These are phyloP conservation scores for Habroteleia sp. DNA, from an alignment of 2,888 invertebrate genomes.

Conservation along the genomic window DNA sequence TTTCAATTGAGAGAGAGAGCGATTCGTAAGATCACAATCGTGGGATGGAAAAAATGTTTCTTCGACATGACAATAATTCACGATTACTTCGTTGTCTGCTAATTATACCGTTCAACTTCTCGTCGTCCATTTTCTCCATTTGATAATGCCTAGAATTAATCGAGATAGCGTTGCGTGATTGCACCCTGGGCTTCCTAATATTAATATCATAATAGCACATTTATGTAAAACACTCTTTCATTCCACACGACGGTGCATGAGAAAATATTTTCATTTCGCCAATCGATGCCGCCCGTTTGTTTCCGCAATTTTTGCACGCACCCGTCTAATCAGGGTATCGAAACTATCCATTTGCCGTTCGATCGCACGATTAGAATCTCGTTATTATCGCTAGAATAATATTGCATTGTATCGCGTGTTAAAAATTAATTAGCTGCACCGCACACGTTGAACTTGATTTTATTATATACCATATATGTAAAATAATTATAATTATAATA, in stretches of 20 bases:
- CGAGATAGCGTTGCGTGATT: conserved; percentile 6
- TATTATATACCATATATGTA: too few species aligned
- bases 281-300: conserved; percentile 4
- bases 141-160: neutral
- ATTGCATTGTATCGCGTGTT: conserved; percentile 4
- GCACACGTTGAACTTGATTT: too few species aligned
- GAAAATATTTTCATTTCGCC: conserved; percentile 5
- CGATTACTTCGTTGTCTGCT: too few species aligned
- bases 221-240: neutral
- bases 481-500: too few species aligned
- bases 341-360: conserved; percentile 14
- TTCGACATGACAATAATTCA: conserved; percentile 26
- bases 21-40: conserved; percentile 19
- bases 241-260: conserved; percentile 9
- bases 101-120: too few species aligned
- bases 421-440: conserved; percentile 6
- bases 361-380: conserved; percentile 28
- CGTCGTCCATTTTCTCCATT: neutral
- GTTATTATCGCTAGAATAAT: conserved; percentile 13
- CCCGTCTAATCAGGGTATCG: conserved; percentile 3
- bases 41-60: conserved; percentile 2
- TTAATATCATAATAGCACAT: conserved; percentile 1
- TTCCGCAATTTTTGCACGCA: conserved; percentile 19
- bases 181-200: conserved; percentile 2
- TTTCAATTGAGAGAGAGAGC: conserved; percentile 44